Percentiles rank a stretch among this genome's conserved stretches.
These are phyloP conservation scores for Nannoperca obscura DNA, from an alignment of 2,797 vertebrate species.

Conservation along the genomic window DNA sequence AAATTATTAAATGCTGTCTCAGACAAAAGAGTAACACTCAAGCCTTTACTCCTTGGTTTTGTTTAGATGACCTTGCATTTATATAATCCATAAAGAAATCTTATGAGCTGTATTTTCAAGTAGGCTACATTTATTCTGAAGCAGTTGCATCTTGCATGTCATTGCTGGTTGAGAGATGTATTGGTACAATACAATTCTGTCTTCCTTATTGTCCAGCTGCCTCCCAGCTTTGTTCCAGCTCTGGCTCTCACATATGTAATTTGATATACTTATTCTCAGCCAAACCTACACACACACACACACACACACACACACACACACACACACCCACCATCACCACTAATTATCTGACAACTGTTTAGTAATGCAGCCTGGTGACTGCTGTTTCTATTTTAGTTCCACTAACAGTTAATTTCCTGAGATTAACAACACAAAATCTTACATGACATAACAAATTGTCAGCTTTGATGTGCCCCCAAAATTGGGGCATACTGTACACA, in stretches of 20 bases:
- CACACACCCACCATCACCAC: not conserved
- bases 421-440: not conserved
- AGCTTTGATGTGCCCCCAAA: not conserved
- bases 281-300: not conserved
- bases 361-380: not conserved
- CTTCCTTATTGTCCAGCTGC: slow-evolving; percentile 4
- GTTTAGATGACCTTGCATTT: slow-evolving; percentile 14
- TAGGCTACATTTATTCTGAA: not conserved
- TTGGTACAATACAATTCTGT: not conserved
- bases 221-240: slow-evolving; percentile 13
- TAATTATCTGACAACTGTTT: not conserved
- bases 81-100: not conserved
- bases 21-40: slow-evolving; percentile 1
- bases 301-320: not conserved
- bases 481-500: not conserved
- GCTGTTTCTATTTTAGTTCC: not conserved
- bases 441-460: not conserved
- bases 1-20: not conserved
- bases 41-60: not conserved
- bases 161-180: not conserved
- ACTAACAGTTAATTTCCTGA: not conserved
- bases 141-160: not conserved
- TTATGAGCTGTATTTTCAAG: not conserved
- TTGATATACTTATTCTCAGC: slow-evolving; percentile 9
- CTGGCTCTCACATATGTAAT: slow-evolving; percentile 10